These are phyloP conservation scores for Pelmatolapia mariae DNA, from an alignment of 2,113 vertebrate genomes.

Conservation along the genomic window DNA sequence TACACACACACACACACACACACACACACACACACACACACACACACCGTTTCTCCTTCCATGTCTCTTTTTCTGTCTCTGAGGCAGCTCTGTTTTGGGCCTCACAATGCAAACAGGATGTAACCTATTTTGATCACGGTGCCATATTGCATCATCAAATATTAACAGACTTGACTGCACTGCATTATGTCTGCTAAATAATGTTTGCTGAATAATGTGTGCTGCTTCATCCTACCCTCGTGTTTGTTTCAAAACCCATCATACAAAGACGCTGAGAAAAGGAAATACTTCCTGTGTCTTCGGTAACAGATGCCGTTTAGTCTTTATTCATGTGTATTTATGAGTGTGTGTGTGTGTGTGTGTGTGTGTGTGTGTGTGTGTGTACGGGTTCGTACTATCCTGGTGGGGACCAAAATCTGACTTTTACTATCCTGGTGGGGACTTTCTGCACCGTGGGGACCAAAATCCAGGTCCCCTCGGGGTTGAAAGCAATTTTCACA, in stretches of 20 bases:
- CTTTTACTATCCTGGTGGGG: too few species aligned
- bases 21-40: background rate
- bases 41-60: background rate
- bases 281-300: background rate
- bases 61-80: slow-evolving; percentile 25
- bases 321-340: background rate
- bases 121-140: slow-evolving; percentile 73
- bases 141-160: slow-evolving; percentile 79
- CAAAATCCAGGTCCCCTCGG: too few species aligned
- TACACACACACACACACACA: background rate
- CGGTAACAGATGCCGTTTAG: background rate
- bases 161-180: slow-evolving; percentile 62
- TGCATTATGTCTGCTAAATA: slow-evolving; percentile 63
- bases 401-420: too few species aligned
- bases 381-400: too few species aligned
- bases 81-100: slow-evolving; percentile 49
- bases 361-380: slow-evolving; percentile 2
- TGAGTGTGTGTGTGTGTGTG: background rate
- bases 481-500: too few species aligned
- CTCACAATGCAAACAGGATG: slow-evolving; percentile 68
- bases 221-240: background rate
- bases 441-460: too few species aligned
- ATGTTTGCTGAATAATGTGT: slow-evolving; percentile 47
- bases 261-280: background rate
- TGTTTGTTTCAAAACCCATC: background rate